Evolutionary conservation across 2,113 vertebrate species (phyloP).

Genomic region (Micronycteris hirsuta): DNA sequence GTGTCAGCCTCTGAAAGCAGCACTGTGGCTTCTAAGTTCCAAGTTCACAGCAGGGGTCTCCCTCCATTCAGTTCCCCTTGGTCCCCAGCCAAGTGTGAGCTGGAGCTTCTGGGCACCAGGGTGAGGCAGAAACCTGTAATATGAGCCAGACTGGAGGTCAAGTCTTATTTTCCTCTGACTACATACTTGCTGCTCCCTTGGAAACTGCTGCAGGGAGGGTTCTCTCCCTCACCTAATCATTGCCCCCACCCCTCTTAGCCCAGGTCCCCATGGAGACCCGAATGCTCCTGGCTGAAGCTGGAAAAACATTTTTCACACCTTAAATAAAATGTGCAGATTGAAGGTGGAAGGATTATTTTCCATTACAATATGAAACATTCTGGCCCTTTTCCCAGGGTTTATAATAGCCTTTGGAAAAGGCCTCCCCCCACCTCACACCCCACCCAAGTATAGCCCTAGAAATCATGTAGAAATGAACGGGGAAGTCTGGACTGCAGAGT

Average conservation of each 20-base stretch:
- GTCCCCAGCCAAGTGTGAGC: conserved; percentile 9
- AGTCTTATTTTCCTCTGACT: conserved; percentile 31
- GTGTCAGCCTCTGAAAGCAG: not conserved
- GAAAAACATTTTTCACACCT: conserved; percentile 72
- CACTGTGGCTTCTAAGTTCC: not conserved
- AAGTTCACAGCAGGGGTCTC: not conserved
- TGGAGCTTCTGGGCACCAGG: conserved; percentile 43
- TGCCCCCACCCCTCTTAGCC: not conserved
- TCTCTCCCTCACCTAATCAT: conserved; percentile 65
- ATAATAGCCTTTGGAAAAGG: conserved; percentile 52
- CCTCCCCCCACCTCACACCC: not conserved
- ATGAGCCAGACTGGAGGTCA: conserved; percentile 36
- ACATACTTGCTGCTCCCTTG: conserved; percentile 37
- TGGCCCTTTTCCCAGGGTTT: conserved; percentile 67
- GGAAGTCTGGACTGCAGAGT: not conserved
- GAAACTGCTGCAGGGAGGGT: conserved; percentile 45
- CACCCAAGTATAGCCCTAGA: conserved; percentile 20
- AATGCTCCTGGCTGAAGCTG: conserved; percentile 57
- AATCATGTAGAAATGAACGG: conserved; percentile 54
- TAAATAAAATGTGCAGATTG: conserved; percentile 68
- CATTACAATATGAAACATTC: conserved; percentile 69
- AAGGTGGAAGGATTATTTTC: conserved; percentile 71
- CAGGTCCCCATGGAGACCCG: conserved; percentile 48
- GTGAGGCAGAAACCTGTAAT: conserved; percentile 17
- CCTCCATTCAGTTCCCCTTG: not conserved